Evolutionary conservation across 2,888 invertebrate genomes (phyloP).

Genomic region (Allolobophora icterica): DNA sequence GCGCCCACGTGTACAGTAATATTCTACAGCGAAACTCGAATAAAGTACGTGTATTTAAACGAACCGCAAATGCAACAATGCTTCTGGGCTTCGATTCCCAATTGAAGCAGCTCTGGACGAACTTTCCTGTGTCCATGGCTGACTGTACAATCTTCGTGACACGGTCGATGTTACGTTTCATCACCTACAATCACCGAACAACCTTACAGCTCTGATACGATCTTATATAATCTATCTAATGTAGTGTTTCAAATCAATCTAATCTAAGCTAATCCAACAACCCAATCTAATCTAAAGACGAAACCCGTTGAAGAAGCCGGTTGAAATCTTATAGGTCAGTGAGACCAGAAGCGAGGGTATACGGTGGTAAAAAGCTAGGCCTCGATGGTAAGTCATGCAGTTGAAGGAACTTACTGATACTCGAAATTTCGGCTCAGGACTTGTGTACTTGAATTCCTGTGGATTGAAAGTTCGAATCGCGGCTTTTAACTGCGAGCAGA

Average conservation of each 20-base stretch:
- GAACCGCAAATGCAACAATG: conserved; percentile 67
- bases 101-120: conserved; percentile 92
- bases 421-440: conserved; percentile 92
- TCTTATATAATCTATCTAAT: no score
- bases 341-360: background rate
- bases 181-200: conserved; percentile 68
- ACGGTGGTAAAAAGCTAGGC: background rate
- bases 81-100: conserved; percentile 81
- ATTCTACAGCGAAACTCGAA: background rate
- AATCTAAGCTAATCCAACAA: no score
- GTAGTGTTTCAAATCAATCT: no score
- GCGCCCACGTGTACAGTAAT: no score
- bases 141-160: conserved; percentile 86
- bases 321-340: no score
- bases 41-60: conserved; percentile 11
- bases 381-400: no score
- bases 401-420: conserved; percentile 71
- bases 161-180: conserved; percentile 90
- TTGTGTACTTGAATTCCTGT: conserved; percentile 91
- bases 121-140: conserved; percentile 86
- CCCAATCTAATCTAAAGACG: no score
- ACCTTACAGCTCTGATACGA: background rate
- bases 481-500: conserved; percentile 75
- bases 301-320: no score
- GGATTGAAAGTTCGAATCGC: conserved; percentile 91